These are phyloP conservation scores for Saxicola maurus DNA, from an alignment of 2,797 vertebrate genomes.

Conservation along the genomic window DNA sequence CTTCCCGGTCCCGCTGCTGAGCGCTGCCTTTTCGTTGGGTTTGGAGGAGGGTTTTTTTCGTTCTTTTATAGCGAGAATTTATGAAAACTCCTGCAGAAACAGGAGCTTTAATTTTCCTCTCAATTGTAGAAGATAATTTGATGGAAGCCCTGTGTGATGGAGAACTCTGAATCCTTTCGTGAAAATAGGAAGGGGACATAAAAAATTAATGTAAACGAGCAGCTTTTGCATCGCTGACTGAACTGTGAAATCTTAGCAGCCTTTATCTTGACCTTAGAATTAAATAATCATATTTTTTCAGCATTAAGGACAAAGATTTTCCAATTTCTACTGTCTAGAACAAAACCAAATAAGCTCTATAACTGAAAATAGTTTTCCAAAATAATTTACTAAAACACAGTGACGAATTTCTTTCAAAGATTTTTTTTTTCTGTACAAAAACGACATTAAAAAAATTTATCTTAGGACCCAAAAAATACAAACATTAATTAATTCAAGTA, in stretches of 20 bases:
- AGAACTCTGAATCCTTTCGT: neutral
- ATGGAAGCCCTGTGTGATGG: neutral
- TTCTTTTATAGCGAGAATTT: neutral
- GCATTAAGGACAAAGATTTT: conserved; percentile 17
- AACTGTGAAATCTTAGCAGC: conserved; percentile 36
- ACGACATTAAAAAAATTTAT: neutral
- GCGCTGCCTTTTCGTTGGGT: neutral
- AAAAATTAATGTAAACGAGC: conserved; percentile 29
- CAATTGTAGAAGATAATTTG: conserved; percentile 3
- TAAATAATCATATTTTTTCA: conserved; percentile 44
- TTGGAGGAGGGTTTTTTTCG: neutral
- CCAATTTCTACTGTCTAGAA: neutral
- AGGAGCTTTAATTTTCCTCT: neutral
- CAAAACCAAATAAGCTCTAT: neutral
- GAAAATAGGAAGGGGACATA: neutral
- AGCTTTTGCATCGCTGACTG: neutral
- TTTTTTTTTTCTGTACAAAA: neutral
- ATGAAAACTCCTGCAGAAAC: neutral
- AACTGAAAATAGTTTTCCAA: neutral
- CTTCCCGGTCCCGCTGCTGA: neutral
- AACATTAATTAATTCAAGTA: neutral
- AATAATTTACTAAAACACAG: neutral
- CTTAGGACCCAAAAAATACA: neutral
- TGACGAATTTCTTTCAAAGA: neutral
- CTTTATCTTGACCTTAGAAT: conserved; percentile 55